A percentile compares a stretch with the other conserved stretches of the same genome.
Conservation (phyloP, 2,113 vertebrate species). For the Sebastes schlegelii region DNA sequence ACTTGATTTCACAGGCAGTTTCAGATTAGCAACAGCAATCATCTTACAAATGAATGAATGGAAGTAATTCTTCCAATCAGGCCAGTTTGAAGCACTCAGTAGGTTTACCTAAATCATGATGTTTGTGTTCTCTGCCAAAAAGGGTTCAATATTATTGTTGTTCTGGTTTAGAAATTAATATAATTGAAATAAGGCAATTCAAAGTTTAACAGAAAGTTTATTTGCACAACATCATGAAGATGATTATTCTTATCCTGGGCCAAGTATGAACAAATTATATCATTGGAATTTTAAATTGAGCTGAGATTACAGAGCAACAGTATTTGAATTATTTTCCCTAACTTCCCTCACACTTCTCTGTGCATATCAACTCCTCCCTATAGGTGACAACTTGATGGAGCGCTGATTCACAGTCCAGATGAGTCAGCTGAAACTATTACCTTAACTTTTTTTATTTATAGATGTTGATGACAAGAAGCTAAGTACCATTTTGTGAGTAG, state of each 20-base stretch:
- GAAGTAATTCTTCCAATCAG: background rate
- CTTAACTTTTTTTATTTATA: background rate
- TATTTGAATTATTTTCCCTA: too few species aligned
- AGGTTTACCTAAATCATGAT: background rate
- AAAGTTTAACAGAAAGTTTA: background rate
- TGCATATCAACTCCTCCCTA: background rate
- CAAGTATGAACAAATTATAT: background rate
- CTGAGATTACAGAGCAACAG: conserved; percentile 1
- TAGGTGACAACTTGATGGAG: background rate
- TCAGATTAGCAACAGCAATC: background rate
- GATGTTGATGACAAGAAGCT: background rate
- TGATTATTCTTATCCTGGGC: background rate
- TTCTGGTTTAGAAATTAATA: background rate
- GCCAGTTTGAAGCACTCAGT: background rate
- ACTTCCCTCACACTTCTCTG: too few species aligned
- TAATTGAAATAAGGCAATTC: background rate
- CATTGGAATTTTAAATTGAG: background rate
- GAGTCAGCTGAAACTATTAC: background rate
- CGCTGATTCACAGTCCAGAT: background rate
- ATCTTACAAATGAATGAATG: background rate
- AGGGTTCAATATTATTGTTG: background rate
- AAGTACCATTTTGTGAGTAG: background rate
- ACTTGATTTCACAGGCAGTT: background rate
- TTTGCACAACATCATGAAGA: background rate
- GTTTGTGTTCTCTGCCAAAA: background rate